Evolutionary conservation across 1,140 invertebrate genomes (phyloP).

Genomic region (Drosophila auraria): DNA sequence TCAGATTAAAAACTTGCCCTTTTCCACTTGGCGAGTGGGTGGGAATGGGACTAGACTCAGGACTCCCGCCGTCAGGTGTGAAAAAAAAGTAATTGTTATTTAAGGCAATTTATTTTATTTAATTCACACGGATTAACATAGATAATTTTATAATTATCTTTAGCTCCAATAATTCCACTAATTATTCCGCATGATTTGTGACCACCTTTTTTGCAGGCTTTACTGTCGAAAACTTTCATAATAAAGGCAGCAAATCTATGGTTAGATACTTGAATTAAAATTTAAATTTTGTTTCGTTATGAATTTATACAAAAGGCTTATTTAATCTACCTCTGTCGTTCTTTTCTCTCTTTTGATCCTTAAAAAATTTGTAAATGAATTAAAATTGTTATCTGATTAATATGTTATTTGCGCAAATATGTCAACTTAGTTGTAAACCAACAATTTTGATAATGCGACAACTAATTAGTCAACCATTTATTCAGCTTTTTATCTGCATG

Average conservation of each 20-base stretch:
- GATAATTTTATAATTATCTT: slow-evolving; percentile 36
- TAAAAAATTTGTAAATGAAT: neutral
- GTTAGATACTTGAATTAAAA: neutral
- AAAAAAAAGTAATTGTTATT: slow-evolving; percentile 10
- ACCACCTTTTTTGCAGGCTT: neutral
- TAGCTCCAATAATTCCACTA: slow-evolving; percentile 25
- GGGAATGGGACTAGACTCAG: neutral
- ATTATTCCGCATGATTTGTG: slow-evolving; percentile 32
- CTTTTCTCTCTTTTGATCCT: too few species aligned
- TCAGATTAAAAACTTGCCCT: slow-evolving; percentile 74
- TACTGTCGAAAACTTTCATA: neutral
- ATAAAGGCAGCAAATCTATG: neutral
- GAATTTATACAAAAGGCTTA: neutral
- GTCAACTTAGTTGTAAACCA: slow-evolving; percentile 39
- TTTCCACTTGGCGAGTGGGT: slow-evolving; percentile 17
- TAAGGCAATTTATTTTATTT: slow-evolving; percentile 23
- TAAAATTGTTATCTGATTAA: slow-evolving; percentile 15
- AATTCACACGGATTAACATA: slow-evolving; percentile 34
- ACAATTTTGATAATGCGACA: slow-evolving; percentile 25
- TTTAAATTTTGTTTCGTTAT: neutral
- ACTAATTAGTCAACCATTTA: slow-evolving; percentile 45
- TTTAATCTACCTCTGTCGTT: neutral
- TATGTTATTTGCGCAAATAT: slow-evolving; percentile 39
- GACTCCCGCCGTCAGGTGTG: neutral
- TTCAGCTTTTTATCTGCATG: slow-evolving; percentile 9